Evolutionary conservation across 2,888 invertebrate genomes (phyloP), one percentile per base, ranked within the genome.

Genomic region (Lacanobia wlatinum): DNA sequence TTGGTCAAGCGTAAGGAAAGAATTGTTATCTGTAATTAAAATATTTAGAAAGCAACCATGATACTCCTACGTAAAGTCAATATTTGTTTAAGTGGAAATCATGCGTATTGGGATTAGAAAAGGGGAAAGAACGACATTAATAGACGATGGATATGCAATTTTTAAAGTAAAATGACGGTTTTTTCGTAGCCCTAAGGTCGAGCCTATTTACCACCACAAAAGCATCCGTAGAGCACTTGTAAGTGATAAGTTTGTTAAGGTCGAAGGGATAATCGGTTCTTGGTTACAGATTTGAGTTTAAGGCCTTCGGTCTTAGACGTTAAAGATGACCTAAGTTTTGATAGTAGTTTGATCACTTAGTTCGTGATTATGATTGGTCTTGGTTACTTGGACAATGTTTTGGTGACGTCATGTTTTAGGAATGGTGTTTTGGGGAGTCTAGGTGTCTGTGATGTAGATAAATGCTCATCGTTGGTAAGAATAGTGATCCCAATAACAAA

Each of bases 161-260:
- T 28, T 34, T 34, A 34, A 34, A 34, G 6, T 6, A 34, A 6
- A 34, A 34, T 34, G 0, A 5, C 59, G 59, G 40, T 21, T 59
- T 5, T 76, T 76, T 76, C 46, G 9, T 68, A 59, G 76, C 73
- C 73, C 56, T 23, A 9, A 1, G 12, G 23, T 12, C 14, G 83
- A 79, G 85, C 85, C 87, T 89, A 89, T 90, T 90, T 89, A 86
- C 87, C 69, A 69, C 78, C 56, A 75, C 73, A 80, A 80, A 80
- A 84, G 70, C 70, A 68, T 82, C 73, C 59, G 76, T 67, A 50
- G 59, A 79, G 72, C 62, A 81, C 81, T 84, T 80, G 70, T 76
- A 84, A 81, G 85, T 84, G 83, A 76, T 76, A 84, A 84, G 83
- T 78, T 83, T 68, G 74, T 66, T 59, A 66, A 73, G 77, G 68